Conservation (phyloP, 2,797 vertebrate species). For the Paedocypris micromegethes region DNA sequence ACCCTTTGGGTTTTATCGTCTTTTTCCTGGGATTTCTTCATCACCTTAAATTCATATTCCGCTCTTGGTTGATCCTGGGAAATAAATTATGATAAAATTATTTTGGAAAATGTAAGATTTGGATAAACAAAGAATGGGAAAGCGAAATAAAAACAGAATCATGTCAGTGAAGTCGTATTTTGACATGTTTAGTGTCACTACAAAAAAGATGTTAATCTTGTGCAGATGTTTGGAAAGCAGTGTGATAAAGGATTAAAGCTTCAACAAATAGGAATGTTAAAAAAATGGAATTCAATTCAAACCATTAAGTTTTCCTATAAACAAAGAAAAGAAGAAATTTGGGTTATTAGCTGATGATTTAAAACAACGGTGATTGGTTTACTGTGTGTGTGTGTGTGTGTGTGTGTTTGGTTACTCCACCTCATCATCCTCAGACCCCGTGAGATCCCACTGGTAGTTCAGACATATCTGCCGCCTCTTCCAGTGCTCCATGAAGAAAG, state of each 20-base stretch:
- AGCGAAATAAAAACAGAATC: neutral
- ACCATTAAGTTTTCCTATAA: constrained; percentile 95
- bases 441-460: constrained; percentile 96
- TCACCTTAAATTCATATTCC: constrained; percentile 89
- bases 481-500: constrained; percentile 99
- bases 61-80: constrained; percentile 89
- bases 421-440: constrained; percentile 96
- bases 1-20: constrained; percentile 82
- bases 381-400: neutral
- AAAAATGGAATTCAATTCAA: constrained; percentile 65
- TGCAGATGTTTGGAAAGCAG: too few species aligned
- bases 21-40: constrained; percentile 86
- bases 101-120: neutral
- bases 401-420: constrained; percentile 59
- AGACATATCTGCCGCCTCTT: constrained; percentile 96
- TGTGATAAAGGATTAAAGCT: too few species aligned
- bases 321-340: constrained; percentile 56
- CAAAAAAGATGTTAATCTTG: too few species aligned
- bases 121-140: neutral
- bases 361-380: neutral
- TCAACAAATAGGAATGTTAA: too few species aligned
- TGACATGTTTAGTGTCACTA: too few species aligned
- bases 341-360: constrained; percentile 2
- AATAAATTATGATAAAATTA: neutral
- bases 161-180: too few species aligned